Base-by-base conservation (phyloP, 2,113 vertebrate species). In the Mustelus asterias region DNA sequence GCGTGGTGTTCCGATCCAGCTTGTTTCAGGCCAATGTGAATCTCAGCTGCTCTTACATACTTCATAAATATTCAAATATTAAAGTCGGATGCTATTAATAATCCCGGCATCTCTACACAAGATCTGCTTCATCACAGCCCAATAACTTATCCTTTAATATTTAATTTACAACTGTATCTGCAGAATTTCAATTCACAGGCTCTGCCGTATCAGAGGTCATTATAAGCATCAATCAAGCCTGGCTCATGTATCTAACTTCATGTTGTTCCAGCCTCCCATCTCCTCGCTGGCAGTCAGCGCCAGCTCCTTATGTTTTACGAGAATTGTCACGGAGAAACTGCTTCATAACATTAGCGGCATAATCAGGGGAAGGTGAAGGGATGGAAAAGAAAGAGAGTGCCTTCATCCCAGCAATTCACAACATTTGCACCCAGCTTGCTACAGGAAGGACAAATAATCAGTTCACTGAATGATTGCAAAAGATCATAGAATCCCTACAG, bases 61-160 rank as follows among this genome's bases (percentile, higher is more conserved):
- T 95, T 54, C 44, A 72, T 95, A 76, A 95, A 95, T 95, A 95
- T 95, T 95, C 94, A 95, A 95, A 95, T 95, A 76, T 72, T 76
- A 54, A 70, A 48, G 67, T 72, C 29, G 29, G 67, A 29, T 16
- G 94, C 67, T 95, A 54, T 95, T 95, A 95, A 95, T 72, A 95
- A 70, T 95, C 37, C 37, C 69, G 16, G 67, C 67, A 48, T 72
- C 69, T 44, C 41, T 48, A 95, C 26, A 29, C 94, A 72, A 54
- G 44, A 76, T 95, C 94, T 54, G 67, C 67, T 72, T 72, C 26
- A 44, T 33, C 94, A 72, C 24, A 95, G 24, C 54, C 69, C 24
- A 95, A 95, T 95, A 95, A 95, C 29, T 54, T 95, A 72, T 95
- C 67, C 41, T 67, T 95, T 72, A 95, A 72, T 95, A 95, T 76